These are phyloP conservation scores for Chrysocyon brachyurus DNA, from an alignment of 2,797 vertebrate species.

Conservation along the genomic window DNA sequence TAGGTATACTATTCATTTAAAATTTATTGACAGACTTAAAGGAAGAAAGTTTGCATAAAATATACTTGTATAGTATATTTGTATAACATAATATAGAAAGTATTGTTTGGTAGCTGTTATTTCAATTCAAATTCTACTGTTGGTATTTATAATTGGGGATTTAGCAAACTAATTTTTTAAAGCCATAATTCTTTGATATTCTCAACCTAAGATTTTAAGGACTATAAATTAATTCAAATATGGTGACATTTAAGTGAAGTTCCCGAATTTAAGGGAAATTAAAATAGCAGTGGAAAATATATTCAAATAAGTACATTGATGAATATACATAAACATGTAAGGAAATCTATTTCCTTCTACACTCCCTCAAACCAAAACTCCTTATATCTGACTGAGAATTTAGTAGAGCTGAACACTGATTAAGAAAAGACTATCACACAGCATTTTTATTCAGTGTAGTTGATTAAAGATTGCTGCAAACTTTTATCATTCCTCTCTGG, in stretches of 20 bases:
- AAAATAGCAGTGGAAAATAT: constrained; percentile 16
- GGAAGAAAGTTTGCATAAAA: background rate
- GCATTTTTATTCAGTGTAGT: background rate
- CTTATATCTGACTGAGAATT: background rate
- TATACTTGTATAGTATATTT: background rate
- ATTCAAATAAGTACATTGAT: background rate
- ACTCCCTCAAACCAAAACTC: background rate
- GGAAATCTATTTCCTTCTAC: background rate
- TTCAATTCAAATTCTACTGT: background rate
- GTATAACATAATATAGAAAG: background rate
- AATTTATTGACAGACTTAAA: background rate
- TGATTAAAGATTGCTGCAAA: background rate
- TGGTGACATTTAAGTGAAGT: background rate
- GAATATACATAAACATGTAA: background rate
- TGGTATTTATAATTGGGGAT: background rate
- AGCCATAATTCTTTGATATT: background rate
- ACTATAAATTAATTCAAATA: background rate
- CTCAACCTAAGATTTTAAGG: background rate
- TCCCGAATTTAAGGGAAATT: constrained; percentile 46
- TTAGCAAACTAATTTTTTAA: constrained; percentile 29
- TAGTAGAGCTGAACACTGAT: background rate
- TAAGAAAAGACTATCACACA: background rate
- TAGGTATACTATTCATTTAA: background rate
- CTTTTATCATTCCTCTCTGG: background rate
- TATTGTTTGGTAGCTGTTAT: background rate